Percentiles rank a stretch among this genome's conserved stretches.
These are phyloP conservation scores for Heliconius himera DNA, from an alignment of 1,140 invertebrate genomes.

Conservation along the genomic window DNA sequence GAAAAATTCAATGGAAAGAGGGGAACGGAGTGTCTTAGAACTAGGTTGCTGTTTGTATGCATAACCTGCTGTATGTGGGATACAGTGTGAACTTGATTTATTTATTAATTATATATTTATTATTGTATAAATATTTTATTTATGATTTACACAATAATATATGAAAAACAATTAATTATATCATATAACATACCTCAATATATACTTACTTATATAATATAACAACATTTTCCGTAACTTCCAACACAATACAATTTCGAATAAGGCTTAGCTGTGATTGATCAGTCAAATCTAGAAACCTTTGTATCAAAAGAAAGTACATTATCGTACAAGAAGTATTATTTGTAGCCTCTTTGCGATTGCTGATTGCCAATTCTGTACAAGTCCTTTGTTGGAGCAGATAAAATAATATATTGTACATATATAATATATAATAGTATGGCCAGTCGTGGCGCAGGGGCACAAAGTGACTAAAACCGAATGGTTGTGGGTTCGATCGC, in stretches of 20 bases:
- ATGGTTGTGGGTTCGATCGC: no score
- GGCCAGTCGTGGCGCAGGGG: no score
- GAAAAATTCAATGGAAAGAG: no score
- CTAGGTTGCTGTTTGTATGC: no score
- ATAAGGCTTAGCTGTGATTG: slow-evolving; percentile 28
- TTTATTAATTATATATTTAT: neutral
- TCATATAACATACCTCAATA: neutral
- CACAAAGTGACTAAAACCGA: no score
- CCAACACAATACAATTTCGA: slow-evolving; percentile 18
- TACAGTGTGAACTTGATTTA: no score
- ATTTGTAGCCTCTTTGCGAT: slow-evolving; percentile 34
- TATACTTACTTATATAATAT: neutral
- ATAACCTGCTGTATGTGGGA: no score
- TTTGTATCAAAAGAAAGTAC: slow-evolving; percentile 36
- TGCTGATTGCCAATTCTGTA: slow-evolving; percentile 46
- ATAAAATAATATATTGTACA: neutral
- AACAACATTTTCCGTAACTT: neutral
- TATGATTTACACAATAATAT: no score
- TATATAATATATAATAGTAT: neutral
- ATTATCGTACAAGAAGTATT: slow-evolving; percentile 25
- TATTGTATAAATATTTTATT: no score
- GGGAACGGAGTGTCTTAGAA: no score
- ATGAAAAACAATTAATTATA: no score
- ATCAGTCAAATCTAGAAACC: slow-evolving; percentile 27
- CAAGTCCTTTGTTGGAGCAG: slow-evolving; percentile 18